A percentile compares a stretch with the other conserved stretches of the same genome.
Conservation (phyloP, 2,113 vertebrate species). For the Nothocercus julius region DNA sequence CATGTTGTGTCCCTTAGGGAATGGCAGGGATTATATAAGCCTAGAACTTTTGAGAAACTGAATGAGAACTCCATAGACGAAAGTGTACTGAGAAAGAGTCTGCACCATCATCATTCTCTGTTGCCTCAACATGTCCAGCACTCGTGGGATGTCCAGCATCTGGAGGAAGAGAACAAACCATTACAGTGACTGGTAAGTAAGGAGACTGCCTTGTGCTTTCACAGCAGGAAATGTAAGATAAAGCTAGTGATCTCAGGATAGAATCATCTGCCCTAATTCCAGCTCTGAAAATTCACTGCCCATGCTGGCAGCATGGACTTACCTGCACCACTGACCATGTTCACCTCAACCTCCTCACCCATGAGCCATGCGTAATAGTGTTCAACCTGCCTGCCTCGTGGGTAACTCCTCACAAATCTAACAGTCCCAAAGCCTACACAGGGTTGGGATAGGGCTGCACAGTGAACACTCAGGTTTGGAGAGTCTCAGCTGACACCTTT, state of each 20-base stretch:
- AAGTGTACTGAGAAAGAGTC: conserved; percentile 93
- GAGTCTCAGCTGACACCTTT: not conserved
- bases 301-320: not conserved
- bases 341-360: not conserved
- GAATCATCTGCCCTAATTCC: not conserved
- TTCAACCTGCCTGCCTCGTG: not conserved
- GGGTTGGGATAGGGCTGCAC: not conserved
- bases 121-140: conserved; percentile 85
- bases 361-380: not conserved
- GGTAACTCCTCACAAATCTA: not conserved
- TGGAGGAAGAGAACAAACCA: conserved; percentile 55
- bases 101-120: conserved; percentile 99
- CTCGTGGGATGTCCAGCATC: conserved; percentile 88
- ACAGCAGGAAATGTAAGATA: not conserved
- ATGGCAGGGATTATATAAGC: conserved; percentile 83
- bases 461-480: not conserved
- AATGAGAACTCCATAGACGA: conserved; percentile 94
- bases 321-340: not conserved
- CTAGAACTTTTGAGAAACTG: conserved; percentile 95
- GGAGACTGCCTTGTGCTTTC: not conserved
- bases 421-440: not conserved
- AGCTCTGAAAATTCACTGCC: not conserved
- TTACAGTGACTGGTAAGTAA: not conserved
- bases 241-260: not conserved
- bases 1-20: not conserved